Percentiles rank a stretch among this genome's conserved stretches.
Evolutionary conservation across 2,888 invertebrate species (phyloP).

Genomic region (Caenorhabditis afra): DNA sequence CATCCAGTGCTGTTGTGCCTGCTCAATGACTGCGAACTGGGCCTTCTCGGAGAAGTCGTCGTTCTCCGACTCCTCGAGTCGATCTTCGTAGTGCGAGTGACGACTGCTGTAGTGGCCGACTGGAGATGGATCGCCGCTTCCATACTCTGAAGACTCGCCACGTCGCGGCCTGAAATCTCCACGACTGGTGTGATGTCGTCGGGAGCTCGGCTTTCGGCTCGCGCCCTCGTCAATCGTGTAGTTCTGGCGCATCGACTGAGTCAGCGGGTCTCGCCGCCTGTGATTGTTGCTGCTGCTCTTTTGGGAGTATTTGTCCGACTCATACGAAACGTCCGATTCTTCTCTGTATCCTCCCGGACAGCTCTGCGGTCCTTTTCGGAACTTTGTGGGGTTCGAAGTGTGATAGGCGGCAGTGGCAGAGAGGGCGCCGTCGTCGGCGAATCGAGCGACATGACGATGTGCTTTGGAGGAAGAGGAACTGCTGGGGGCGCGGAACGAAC

Average conservation of each 20-base stretch:
- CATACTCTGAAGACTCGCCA: slow-evolving; percentile 66
- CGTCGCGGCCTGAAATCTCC: slow-evolving; percentile 35
- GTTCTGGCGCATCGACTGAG: slow-evolving; percentile 54
- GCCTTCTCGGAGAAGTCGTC: slow-evolving; percentile 57
- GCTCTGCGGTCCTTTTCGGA: slow-evolving; percentile 65
- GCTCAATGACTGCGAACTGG: slow-evolving; percentile 47
- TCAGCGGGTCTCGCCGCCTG: slow-evolving; percentile 31
- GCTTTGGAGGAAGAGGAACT: slow-evolving; percentile 31
- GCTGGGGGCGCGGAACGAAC: slow-evolving; percentile 52
- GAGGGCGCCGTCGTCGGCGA: slow-evolving; percentile 58
- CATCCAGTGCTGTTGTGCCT: slow-evolving; percentile 46
- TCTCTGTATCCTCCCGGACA: slow-evolving; percentile 65
- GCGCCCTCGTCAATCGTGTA: slow-evolving; percentile 46
- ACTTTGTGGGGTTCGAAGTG: slow-evolving; percentile 53
- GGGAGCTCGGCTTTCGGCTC: slow-evolving; percentile 13
- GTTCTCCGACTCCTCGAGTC: slow-evolving; percentile 58
- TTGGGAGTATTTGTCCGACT: slow-evolving; percentile 49
- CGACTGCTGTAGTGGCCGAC: slow-evolving; percentile 48
- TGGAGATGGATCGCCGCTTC: slow-evolving; percentile 69
- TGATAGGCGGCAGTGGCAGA: slow-evolving; percentile 63
- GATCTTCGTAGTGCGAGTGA: slow-evolving; percentile 56
- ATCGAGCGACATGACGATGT: slow-evolving; percentile 31
- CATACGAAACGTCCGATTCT: slow-evolving; percentile 52
- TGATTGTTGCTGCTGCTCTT: slow-evolving; percentile 27
- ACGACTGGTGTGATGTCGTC: slow-evolving; percentile 28